A percentile compares a stretch with the other conserved stretches of the same genome.
phyloP scores from a whole-genome alignment of 2,797 vertebrate genomes.

The Catharus ustulatus region DNA sequence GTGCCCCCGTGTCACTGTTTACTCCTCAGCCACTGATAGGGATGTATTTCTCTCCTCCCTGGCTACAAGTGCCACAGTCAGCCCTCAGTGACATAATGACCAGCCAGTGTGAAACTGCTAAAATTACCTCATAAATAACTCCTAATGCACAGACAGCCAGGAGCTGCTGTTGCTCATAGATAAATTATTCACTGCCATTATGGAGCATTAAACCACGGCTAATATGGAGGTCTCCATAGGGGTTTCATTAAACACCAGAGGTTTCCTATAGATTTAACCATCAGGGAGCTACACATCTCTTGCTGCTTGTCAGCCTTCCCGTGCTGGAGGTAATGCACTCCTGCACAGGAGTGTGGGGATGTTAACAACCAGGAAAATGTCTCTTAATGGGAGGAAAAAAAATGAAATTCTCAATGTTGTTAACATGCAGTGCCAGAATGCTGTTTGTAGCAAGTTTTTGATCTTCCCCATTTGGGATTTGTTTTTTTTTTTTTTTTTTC shows the following conservation, averaged over 20 bases:
- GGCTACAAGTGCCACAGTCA: constrained; percentile 46
- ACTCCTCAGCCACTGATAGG: neutral
- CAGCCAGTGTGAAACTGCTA: constrained; percentile 74
- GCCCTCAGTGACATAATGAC: constrained; percentile 72
- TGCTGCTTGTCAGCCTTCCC: neutral
- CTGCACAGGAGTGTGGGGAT: neutral
- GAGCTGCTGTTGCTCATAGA: constrained; percentile 66
- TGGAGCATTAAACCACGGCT: constrained; percentile 71
- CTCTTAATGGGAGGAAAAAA: neutral
- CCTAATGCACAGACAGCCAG: constrained; percentile 66
- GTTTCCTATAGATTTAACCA: constrained; percentile 60
- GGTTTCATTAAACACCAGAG: constrained; percentile 73
- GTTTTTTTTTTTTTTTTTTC: neutral
- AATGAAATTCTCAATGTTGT: neutral
- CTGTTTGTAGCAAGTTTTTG: neutral
- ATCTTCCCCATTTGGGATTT: neutral
- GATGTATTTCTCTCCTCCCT: constrained; percentile 28
- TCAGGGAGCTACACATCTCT: constrained; percentile 1
- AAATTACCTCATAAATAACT: constrained; percentile 81
- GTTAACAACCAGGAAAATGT: constrained; percentile 44
- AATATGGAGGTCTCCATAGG: constrained; percentile 67
- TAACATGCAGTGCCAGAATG: neutral
- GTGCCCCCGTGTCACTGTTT: neutral
- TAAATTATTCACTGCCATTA: constrained; percentile 76
- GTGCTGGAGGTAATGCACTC: constrained; percentile 47